phyloP scores from a whole-genome alignment of 1,140 invertebrate species.

The Stegodyphus dumicola region DNA sequence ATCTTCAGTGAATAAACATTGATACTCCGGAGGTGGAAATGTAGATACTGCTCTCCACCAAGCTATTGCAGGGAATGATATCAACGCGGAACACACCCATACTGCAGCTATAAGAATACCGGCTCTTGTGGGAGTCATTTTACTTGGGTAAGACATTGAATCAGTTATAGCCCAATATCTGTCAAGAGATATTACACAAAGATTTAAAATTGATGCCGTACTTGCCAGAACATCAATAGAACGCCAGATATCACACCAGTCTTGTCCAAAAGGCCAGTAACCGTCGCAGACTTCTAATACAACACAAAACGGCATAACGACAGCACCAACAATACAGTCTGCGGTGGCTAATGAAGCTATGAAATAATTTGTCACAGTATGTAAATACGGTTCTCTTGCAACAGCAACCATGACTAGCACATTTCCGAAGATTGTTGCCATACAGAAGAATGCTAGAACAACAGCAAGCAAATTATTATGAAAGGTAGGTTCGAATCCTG shows the following conservation, averaged over 20 bases:
- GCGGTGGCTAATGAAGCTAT: constrained; percentile 82
- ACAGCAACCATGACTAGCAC: constrained; percentile 79
- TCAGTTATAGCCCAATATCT: constrained; percentile 98
- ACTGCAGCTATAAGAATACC: constrained; percentile 86
- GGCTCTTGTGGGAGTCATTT: constrained; percentile 86
- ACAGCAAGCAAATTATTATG: constrained; percentile 68
- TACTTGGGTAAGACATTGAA: constrained; percentile 93
- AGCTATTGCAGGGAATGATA: constrained; percentile 95
- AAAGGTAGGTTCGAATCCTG: constrained; percentile 18
- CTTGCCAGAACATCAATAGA: constrained; percentile 96
- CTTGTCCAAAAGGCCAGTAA: constrained; percentile 68
- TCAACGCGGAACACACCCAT: constrained; percentile 92
- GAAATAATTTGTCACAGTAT: constrained; percentile 84
- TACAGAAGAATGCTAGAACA: constrained; percentile 73
- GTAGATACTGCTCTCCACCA: constrained; percentile 85
- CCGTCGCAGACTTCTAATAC: constrained; percentile 77
- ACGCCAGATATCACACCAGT: constrained; percentile 97
- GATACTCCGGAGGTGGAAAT: constrained; percentile 61
- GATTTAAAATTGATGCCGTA: constrained; percentile 94
- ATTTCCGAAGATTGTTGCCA: constrained; percentile 78
- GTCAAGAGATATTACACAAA: constrained; percentile 95
- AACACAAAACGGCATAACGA: constrained; percentile 84
- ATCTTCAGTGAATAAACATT: constrained; percentile 93
- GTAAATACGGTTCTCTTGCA: constrained; percentile 76
- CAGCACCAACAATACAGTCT: constrained; percentile 80